Evolutionary conservation across 2,113 vertebrate genomes (phyloP), one percentile per base, ranked within the genome.

Genomic region (Pogonocichla stellata): DNA sequence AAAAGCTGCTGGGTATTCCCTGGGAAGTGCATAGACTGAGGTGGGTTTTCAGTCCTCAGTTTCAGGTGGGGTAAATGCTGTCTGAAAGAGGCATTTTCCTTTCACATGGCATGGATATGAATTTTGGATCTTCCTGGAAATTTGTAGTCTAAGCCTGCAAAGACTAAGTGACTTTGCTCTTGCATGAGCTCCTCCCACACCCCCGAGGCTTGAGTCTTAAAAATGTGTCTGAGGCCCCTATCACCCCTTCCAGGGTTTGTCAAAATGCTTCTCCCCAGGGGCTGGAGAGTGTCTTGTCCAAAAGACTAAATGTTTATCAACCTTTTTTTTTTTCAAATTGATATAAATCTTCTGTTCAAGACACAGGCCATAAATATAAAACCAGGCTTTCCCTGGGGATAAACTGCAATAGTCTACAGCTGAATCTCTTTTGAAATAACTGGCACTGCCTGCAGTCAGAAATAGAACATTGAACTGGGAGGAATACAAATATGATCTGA

Each of bases 241-340:
- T 12, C 23, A 42, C 5, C 31, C 28, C 23, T 77, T 45, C 36
- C 54, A 94, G 38, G 14, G 47, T 34, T 87, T 85, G 92, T 62
- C 47, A 95, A 48, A 95, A 54, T 45, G 29, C 36, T 62, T 80
- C 48, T 91, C 81, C 57, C 14, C n/a, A 48, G 70, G 78, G 78
- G 54, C 90, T 95, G 88, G 81, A 87, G 53, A 88, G 54, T 82
- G 54, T 93, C 81, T 92, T 93, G 58, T 90, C 79, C 85, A 85
- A 93, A 93, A 88, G 16, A 31, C 51, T 51, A 79, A 88, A 88
- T 82, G 62, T 94, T 95, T 96, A 95, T 93, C 66, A 91, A 84
- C 26, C 1, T 31, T 77, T 81, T 75, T 40, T 51, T 53, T 57
- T 56, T 33, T 71, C 34, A 72, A 82, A 94, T 31, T 82, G 48